Conservation (phyloP, 2,113 vertebrate genomes). For the Dipodomys spectabilis region DNA sequence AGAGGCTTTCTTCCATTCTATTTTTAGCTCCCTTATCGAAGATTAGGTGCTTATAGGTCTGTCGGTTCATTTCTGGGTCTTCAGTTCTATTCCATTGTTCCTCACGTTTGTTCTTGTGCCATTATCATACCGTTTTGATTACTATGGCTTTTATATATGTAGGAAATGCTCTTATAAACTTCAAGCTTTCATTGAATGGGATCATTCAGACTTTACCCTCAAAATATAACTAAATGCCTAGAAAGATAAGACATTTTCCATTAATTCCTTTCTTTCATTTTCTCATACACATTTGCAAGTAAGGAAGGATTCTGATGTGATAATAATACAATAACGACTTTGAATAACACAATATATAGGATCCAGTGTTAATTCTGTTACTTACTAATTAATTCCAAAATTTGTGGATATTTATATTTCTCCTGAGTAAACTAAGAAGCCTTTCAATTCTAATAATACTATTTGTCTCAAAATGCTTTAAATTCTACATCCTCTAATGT, state of each 20-base stretch:
- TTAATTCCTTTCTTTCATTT: slow-evolving; percentile 43
- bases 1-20: too few relatives aligned
- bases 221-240: slow-evolving; percentile 1
- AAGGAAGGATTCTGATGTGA: background rate
- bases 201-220: slow-evolving; percentile 3
- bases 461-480: background rate
- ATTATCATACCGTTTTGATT: too few relatives aligned
- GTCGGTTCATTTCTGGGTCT: too few relatives aligned
- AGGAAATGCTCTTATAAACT: slow-evolving; percentile 48
- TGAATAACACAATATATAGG: background rate
- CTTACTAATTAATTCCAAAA: background rate
- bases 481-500: background rate
- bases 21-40: too few relatives aligned
- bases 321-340: background rate
- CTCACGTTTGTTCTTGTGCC: too few relatives aligned
- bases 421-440: too few relatives aligned
- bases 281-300: background rate
- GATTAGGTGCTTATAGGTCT: too few relatives aligned
- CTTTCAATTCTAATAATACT: background rate
- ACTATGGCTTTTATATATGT: background rate
- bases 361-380: background rate
- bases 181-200: slow-evolving; percentile 50
- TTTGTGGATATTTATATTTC: slow-evolving; percentile 14
- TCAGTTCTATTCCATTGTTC: too few relatives aligned
- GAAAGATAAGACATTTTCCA: slow-evolving; percentile 41